Conservation (phyloP, 2,797 vertebrate genomes). For the Melanotaenia trifasciata region DNA sequence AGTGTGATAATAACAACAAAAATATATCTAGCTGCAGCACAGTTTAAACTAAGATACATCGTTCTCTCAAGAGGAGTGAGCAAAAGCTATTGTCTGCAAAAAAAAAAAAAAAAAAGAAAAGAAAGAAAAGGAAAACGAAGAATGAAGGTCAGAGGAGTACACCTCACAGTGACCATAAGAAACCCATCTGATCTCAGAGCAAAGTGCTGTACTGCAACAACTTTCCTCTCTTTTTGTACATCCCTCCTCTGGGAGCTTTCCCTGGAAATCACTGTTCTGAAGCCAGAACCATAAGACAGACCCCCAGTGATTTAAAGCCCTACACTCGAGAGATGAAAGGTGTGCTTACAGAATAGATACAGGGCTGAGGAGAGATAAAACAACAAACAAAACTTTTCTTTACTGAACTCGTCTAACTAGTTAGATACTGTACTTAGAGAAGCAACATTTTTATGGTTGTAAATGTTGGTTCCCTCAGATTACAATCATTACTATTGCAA, state of each 20-base stretch:
- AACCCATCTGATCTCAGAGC: constrained; percentile 54
- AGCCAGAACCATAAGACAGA: constrained; percentile 49
- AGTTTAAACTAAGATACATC: constrained; percentile 8
- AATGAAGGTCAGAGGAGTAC: constrained; percentile 52
- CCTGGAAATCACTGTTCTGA: constrained; percentile 42
- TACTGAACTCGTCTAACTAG: constrained; percentile 23
- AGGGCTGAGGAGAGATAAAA: constrained; percentile 18
- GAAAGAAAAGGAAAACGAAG: constrained; percentile 17
- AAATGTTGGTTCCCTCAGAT: constrained; percentile 53
- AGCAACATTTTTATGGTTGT: constrained; percentile 30
- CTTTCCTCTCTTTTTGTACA: constrained; percentile 56
- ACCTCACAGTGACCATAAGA: constrained; percentile 49
- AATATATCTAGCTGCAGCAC: background rate
- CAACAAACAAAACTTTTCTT: background rate
- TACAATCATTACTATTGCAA: constrained; percentile 46
- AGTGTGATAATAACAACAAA: background rate
- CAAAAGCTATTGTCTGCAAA: constrained; percentile 32
- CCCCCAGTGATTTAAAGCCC: constrained; percentile 50
- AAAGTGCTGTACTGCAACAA: constrained; percentile 54
- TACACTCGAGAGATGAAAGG: constrained; percentile 53
- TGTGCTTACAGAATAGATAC: constrained; percentile 50
- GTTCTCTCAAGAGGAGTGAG: constrained; percentile 24
- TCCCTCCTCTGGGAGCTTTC: constrained; percentile 42
- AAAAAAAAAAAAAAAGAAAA: constrained; percentile 33
- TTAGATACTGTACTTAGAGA: constrained; percentile 24